phyloP scores from a whole-genome alignment of 2,888 invertebrate genomes.

The Melipona beecheii region DNA sequence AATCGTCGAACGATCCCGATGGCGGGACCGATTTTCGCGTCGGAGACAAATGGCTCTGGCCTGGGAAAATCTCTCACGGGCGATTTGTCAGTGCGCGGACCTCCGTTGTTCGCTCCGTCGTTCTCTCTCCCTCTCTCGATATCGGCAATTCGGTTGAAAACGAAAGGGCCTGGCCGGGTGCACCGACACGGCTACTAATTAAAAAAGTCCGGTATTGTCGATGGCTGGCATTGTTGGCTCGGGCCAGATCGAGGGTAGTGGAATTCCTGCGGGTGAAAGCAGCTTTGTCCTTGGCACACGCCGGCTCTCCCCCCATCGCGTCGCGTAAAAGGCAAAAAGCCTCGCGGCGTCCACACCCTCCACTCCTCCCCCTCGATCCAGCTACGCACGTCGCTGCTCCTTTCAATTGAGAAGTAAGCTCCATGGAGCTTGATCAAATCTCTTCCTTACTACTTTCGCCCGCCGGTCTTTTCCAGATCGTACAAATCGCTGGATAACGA shows the following conservation, averaged over 20 bases:
- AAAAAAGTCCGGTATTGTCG: conserved; percentile 67
- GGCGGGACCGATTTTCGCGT: conserved; percentile 30
- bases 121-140: conserved; percentile 31
- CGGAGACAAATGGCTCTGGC: conserved; percentile 47
- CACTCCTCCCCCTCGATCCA: not conserved
- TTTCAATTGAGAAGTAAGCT: conserved; percentile 18
- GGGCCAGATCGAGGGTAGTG: conserved; percentile 52
- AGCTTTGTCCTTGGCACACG: conserved; percentile 62
- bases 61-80: conserved; percentile 34
- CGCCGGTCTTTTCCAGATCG: not conserved
- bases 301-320: not conserved
- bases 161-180: conserved; percentile 25
- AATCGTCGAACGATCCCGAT: conserved; percentile 39
- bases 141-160: conserved; percentile 27
- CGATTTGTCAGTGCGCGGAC: conserved; percentile 64
- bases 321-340: conserved; percentile 21
- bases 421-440: conserved; percentile 34
- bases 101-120: conserved; percentile 43
- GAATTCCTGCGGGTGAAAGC: conserved; percentile 57
- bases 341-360: not conserved
- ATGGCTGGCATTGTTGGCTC: conserved; percentile 56
- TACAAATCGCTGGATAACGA: not conserved
- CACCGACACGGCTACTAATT: conserved; percentile 57
- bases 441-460: conserved; percentile 11
- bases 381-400: conserved; percentile 17